phyloP scores from a whole-genome alignment of 2,113 vertebrate species.

The Atherinomorus stipes region DNA sequence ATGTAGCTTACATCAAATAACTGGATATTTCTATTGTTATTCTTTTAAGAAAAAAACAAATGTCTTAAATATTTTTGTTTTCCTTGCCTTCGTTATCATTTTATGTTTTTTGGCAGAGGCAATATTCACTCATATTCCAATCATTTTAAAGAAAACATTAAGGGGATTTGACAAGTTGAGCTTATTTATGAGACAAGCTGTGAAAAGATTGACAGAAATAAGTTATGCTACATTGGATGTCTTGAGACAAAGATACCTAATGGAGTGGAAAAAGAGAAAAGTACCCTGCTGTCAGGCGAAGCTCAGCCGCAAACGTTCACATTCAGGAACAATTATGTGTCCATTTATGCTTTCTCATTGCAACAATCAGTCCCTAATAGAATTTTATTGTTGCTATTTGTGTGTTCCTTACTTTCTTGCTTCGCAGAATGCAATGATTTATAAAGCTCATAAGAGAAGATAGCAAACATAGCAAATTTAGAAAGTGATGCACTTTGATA shows the following conservation, averaged over 20 bases:
- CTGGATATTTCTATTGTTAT: conserved; percentile 10
- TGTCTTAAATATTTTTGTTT: neutral
- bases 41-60: neutral
- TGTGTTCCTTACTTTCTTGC: too few relatives aligned
- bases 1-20: conserved; percentile 26
- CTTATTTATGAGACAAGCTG: neutral
- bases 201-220: neutral
- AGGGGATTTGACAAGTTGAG: neutral
- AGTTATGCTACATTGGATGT: neutral
- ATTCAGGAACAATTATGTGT: neutral
- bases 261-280: neutral
- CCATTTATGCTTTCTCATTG: neutral
- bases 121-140: neutral
- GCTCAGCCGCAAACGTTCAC: neutral
- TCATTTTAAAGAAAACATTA: neutral
- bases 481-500: too few relatives aligned
- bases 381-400: neutral
- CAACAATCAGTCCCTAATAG: neutral
- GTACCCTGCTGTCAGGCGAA: neutral
- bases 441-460: too few relatives aligned
- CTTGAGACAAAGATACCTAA: neutral
- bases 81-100: neutral
- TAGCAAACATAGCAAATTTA: too few relatives aligned
- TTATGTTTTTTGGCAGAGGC: too few relatives aligned
- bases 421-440: too few relatives aligned